A percentile compares a stretch with the other conserved stretches of the same genome.
phyloP scores from a whole-genome alignment of 2,888 invertebrate species.

The Drosophila neonasuta region DNA sequence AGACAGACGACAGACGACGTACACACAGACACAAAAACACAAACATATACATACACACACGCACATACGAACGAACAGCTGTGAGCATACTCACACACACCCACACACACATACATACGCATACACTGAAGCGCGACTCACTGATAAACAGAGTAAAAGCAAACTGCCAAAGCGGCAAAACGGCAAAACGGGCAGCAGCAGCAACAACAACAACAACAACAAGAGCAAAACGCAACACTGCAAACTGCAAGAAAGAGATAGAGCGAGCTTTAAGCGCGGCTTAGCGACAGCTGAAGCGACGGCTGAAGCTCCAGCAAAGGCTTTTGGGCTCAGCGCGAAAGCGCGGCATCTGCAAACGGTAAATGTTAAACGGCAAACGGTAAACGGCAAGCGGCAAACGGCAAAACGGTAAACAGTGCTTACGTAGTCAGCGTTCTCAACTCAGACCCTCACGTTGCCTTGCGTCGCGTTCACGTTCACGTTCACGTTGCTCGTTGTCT shows the following conservation, averaged over 20 bases:
- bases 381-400: slow-evolving; percentile 2
- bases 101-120: slow-evolving; percentile 6
- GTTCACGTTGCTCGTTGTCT: slow-evolving; percentile 3
- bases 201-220: too few species aligned
- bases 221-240: background rate
- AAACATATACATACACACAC: slow-evolving; percentile 11
- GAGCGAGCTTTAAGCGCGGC: slow-evolving; percentile 38
- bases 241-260: slow-evolving; percentile 1
- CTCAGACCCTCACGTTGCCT: slow-evolving; percentile 51
- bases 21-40: slow-evolving; percentile 12
- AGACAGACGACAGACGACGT: slow-evolving; percentile 13
- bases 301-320: slow-evolving; percentile 11
- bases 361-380: slow-evolving; percentile 15
- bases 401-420: slow-evolving; percentile 47
- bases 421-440: slow-evolving; percentile 38
- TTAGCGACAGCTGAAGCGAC: slow-evolving; percentile 32
- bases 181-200: background rate
- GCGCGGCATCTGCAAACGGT: slow-evolving; percentile 27
- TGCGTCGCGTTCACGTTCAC: slow-evolving; percentile 25
- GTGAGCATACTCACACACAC: slow-evolving; percentile 20
- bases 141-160: slow-evolving; percentile 17
- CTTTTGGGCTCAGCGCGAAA: slow-evolving; percentile 33
- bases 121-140: slow-evolving; percentile 11
- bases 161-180: background rate
- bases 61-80: slow-evolving; percentile 35